Evolutionary conservation across 2,113 vertebrate genomes (phyloP), one percentile per base, ranked within the genome.

Genomic region (Hoplias malabaricus): DNA sequence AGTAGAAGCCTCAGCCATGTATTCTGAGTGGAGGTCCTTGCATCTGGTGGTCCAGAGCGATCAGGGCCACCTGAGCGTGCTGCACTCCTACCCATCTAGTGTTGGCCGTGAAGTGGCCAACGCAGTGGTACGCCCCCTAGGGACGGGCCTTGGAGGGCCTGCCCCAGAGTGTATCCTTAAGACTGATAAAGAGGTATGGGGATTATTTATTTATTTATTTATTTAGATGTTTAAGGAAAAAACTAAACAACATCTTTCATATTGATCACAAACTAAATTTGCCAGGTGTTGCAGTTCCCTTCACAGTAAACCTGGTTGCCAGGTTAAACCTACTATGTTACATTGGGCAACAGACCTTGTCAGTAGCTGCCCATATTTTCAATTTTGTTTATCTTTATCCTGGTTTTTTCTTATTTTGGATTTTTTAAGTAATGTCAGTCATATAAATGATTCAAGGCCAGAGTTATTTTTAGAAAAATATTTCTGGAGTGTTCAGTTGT

Each of bases 141-240:
- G 94, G 69, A 91, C 92, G 73, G 90, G 88, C 50, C 91, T 96
- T 75, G 92, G 92, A 77, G 85, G 84, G 65, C 83, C 83, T 0
- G 27, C 77, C 38, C 88, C 85, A 50, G 94, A 94, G 81, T 95
- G 94, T 87, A 89, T 94, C 56, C 89, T 98, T 23, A 94, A 93
- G 89, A 97, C 95, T 10, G 96, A 98, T 90, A 95, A 95, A 93
- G 94, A 98, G 91, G 96, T 96, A 88, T 92, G 93, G 40, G 21
- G 34, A 34, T 13, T 4, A n/a, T n/a, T n/a, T n/a, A n/a, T n/a
- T n/a, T n/a, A n/a, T n/a, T n/a, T n/a, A n/a, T n/a, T n/a, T n/a
- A n/a, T n/a, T n/a, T n/a, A n/a, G n/a, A n/a, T 57, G 6, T 56
- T 0, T 11, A 12, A 12, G 19, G 19, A n/a, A 11, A 50, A n/a